Base-by-base conservation (phyloP, 1,140 invertebrate species). In the Anoplophora glabripennis region DNA sequence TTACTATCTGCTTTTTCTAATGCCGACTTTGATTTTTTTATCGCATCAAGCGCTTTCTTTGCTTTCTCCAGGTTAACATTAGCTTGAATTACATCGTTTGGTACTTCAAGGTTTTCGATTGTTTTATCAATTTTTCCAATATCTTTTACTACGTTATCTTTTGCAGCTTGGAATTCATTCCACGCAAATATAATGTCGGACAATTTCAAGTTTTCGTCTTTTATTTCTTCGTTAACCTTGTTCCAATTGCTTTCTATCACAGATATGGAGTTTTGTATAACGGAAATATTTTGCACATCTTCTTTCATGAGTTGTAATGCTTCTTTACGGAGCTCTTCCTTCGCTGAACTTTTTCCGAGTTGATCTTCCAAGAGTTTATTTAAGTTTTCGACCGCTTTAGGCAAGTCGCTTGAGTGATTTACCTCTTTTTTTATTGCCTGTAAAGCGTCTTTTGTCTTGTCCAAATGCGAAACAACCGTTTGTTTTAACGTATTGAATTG, bases 231-330 rank as follows among this genome's bases (percentile, higher is more conserved):
- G 53, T 87, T 85, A 0, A 92, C 76, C 67, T 87, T 87, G 67
- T 92, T 90, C 83, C 88, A 94, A 56, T 87, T 86, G 28, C 84
- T 83, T 63, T 93, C 89, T 36, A 90, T 82, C 0, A 86, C 81
- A 1, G 88, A 81, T 0, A 94, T 70, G 36, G 86, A 84, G 56
- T 88, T 88, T 75, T 94, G 91, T 54, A 93, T 86, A 3, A 84
- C 83, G 3, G 86, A 84, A 72, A 88, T 86, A 63, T 88, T 89
- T 21, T 84, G 83, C 61, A 90, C 86, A 75, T 93, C 91, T 75
- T 90, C 86, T 65, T 88, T 86, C 81, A 93, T 88, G 36, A 94
- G 73, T 48, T 85, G 79, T 14, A 86, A 78, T 1, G 89, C 90
- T 78, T 92, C 85, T 65, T 85, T 82, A 35, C 85, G 81, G 1